Percentiles rank a stretch among this genome's conserved stretches.
Conservation (phyloP, 2,113 vertebrate species). For the Seriola dumerili region DNA sequence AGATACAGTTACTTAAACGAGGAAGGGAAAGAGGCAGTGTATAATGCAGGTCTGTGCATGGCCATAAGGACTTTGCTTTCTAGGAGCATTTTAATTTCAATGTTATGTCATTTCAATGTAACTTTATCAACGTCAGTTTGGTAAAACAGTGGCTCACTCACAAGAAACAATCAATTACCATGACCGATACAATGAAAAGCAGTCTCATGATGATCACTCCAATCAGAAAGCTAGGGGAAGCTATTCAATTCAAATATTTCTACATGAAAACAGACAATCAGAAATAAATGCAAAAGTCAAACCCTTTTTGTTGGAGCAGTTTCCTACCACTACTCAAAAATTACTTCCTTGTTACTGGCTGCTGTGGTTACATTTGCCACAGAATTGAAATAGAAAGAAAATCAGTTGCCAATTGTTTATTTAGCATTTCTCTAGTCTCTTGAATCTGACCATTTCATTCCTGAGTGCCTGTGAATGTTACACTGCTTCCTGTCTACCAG, state of each 20-base stretch:
- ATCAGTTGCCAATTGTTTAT: background rate
- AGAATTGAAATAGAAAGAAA: conserved; percentile 23
- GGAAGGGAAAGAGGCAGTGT: background rate
- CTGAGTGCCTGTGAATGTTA: background rate
- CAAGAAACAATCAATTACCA: background rate
- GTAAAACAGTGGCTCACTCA: background rate
- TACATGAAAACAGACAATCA: background rate
- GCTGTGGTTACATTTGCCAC: conserved; percentile 1
- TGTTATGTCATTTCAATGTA: background rate
- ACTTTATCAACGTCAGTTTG: too few relatives aligned
- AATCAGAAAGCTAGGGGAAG: background rate
- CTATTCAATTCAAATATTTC: background rate
- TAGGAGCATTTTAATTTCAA: background rate
- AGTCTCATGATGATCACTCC: background rate
- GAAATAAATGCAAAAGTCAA: background rate
- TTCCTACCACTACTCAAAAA: background rate
- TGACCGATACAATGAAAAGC: background rate
- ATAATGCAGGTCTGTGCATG: background rate
- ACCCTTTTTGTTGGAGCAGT: background rate
- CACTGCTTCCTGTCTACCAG: background rate
- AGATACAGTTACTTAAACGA: background rate
- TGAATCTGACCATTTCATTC: background rate
- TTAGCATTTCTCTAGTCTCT: background rate
- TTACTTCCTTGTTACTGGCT: background rate
- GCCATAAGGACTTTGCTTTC: background rate